Evolutionary conservation across 2,797 vertebrate genomes (phyloP), one percentile per base, ranked within the genome.

Genomic region (Acanthurus tractus): DNA sequence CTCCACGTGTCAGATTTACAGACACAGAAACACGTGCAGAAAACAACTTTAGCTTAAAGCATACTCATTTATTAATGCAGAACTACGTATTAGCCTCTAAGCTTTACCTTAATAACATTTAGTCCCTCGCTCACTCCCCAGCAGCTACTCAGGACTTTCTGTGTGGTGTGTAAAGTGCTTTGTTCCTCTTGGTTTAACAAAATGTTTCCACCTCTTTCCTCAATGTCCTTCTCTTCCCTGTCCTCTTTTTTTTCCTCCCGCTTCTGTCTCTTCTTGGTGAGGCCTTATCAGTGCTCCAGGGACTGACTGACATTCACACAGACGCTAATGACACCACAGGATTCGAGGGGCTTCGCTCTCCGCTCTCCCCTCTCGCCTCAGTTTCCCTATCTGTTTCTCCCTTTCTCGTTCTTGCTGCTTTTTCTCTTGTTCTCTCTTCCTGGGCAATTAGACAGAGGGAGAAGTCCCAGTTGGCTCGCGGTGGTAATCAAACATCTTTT

Each of bases 401-500:
- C 59, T 74, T 88, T 85, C 83, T 86, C 81, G 62, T 86, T 88
- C 81, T 84, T 61, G 63, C 68, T 76, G 86, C 79, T 88, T 92
- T 91, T 83, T 56, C 86, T 91, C 93, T 93, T 90, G 86, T 92
- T 92, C 89, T 92, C 81, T 68, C 86, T 93, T 94, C 86, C 88
- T 88, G 89, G 79, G 86, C 92, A 93, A 95, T 95, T 94, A 95
- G 87, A 94, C 91, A 85, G 85, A 91, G 89, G 79, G 83, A 93
- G 82, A 88, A 89, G 89, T 94, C 94, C 95, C 93, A 85, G 89
- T 93, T 92, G 94, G 84, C 91, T 89, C 75, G 25, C 78, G 81
- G 90, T 93, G 88, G 90, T 95, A 94, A 95, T 95, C 94, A 95
- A 95, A 94, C 93, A 94, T 94, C 93, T 94, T 94, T 95, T 94